A percentile compares a stretch with the other conserved stretches of the same genome.
phyloP scores from a whole-genome alignment of 2,888 invertebrate genomes.

The Brachypterus glaber region DNA sequence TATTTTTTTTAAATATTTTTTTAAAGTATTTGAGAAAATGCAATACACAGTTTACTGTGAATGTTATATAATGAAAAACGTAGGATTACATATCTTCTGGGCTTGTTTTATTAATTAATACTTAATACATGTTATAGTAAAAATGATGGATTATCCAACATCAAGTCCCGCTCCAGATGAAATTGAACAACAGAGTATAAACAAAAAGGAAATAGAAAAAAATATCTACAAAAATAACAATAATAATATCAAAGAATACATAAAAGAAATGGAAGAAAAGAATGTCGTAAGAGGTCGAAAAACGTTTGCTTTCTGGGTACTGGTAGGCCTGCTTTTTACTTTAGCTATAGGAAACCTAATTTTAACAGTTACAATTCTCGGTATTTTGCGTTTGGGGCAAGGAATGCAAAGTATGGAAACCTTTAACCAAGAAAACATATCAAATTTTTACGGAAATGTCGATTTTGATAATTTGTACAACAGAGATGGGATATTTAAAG shows the following conservation, averaged over 20 bases:
- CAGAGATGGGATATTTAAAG: slow-evolving; percentile 56
- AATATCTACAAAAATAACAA: background rate
- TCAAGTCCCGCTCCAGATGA: background rate
- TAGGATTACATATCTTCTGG: too few species aligned
- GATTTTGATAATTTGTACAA: slow-evolving; percentile 72
- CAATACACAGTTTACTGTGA: too few species aligned
- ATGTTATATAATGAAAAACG: too few species aligned
- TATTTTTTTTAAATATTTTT: too few species aligned
- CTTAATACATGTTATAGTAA: too few species aligned
- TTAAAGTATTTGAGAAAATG: too few species aligned
- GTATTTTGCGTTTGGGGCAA: slow-evolving; percentile 68
- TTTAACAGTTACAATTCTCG: slow-evolving; percentile 70
- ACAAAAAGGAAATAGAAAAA: too few species aligned
- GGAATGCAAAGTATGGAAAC: slow-evolving; percentile 82
- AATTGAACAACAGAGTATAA: too few species aligned
- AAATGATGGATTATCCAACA: slow-evolving; percentile 41
- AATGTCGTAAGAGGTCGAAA: slow-evolving; percentile 47
- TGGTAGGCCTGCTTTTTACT: slow-evolving; percentile 59
- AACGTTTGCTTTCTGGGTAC: slow-evolving; percentile 70
- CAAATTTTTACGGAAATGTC: slow-evolving; percentile 70
- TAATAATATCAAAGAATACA: background rate
- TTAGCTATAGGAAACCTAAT: slow-evolving; percentile 72
- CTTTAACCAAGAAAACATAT: slow-evolving; percentile 59
- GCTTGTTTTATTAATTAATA: too few species aligned
- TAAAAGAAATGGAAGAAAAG: too few species aligned